phyloP scores from a whole-genome alignment of 2,888 invertebrate species.

The Sceliomorpha sp. region DNA sequence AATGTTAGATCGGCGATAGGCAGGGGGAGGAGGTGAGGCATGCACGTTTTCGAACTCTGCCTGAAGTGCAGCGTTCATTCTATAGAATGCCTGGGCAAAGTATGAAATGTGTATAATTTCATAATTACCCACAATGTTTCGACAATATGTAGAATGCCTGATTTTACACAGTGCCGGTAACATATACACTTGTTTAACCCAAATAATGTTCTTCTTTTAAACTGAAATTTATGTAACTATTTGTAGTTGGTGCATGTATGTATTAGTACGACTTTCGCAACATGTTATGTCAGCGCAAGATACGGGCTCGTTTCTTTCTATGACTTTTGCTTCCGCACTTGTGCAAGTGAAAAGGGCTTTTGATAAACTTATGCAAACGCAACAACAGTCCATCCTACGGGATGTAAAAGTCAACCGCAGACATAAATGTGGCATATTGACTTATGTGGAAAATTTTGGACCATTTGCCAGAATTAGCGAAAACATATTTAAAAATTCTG shows the following conservation, averaged over 20 bases:
- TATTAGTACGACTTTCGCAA: slow-evolving; percentile 93
- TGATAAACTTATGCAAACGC: slow-evolving; percentile 93
- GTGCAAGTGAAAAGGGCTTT: slow-evolving; percentile 94
- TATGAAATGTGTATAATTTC: too few species aligned
- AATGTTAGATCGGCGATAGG: too few species aligned
- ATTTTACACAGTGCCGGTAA: too few species aligned
- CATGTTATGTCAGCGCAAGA: slow-evolving; percentile 96
- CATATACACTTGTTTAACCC: neutral
- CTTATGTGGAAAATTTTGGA: slow-evolving; percentile 94
- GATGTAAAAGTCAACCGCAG: slow-evolving; percentile 88
- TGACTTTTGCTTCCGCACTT: slow-evolving; percentile 91
- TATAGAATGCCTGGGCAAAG: too few species aligned
- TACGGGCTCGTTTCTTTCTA: slow-evolving; percentile 91
- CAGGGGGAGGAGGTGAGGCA: too few species aligned
- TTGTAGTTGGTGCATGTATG: slow-evolving; percentile 94
- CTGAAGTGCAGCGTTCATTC: too few species aligned
- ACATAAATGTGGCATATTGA: slow-evolving; percentile 93
- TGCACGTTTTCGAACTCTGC: too few species aligned
- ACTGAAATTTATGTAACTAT: too few species aligned
- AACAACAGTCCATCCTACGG: slow-evolving; percentile 87
- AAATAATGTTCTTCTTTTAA: neutral
- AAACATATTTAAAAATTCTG: slow-evolving; percentile 91
- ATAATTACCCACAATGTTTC: too few species aligned
- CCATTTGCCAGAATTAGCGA: slow-evolving; percentile 92
- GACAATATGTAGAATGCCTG: too few species aligned